Evolutionary conservation across 2,113 vertebrate species (phyloP).

Genomic region (Serinus canaria): DNA sequence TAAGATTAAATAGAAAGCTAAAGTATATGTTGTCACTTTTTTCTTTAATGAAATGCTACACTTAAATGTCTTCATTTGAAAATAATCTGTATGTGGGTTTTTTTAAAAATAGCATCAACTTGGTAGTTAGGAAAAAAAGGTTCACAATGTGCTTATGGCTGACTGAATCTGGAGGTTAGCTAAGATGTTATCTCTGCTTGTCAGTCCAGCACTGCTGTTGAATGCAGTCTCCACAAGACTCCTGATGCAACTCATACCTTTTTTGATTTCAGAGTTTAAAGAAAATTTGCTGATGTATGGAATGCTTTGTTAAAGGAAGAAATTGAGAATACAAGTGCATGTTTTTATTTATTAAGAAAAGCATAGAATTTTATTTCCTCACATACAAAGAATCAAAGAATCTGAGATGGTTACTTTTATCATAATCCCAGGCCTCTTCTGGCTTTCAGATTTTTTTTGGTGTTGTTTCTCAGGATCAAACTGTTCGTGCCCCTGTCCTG

Average conservation of each 20-base stretch:
- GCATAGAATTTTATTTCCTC: not conserved
- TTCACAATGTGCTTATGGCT: constrained; percentile 23
- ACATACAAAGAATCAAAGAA: not conserved
- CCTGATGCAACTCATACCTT: not conserved
- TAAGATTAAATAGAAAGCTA: constrained; percentile 59
- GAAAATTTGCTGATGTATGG: not conserved
- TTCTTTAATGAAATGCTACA: constrained; percentile 47
- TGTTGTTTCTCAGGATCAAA: not conserved
- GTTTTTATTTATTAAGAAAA: constrained; percentile 19
- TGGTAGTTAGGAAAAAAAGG: not conserved
- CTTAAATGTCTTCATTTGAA: constrained; percentile 54
- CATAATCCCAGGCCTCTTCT: not conserved
- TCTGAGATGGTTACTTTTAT: not conserved
- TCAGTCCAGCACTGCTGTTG: not conserved
- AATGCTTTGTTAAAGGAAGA: not conserved
- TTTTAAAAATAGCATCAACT: constrained; percentile 50
- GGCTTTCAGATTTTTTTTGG: not conserved
- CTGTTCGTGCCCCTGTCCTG: not conserved
- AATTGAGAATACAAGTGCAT: not conserved
- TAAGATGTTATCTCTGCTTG: not conserved
- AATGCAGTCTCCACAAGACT: not conserved
- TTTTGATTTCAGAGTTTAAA: not conserved
- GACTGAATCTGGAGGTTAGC: not conserved
- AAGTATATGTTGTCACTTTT: constrained; percentile 69
- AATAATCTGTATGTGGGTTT: constrained; percentile 43